These are phyloP conservation scores for Eupithecia insigniata DNA, from an alignment of 2,888 invertebrate species.

Conservation along the genomic window DNA sequence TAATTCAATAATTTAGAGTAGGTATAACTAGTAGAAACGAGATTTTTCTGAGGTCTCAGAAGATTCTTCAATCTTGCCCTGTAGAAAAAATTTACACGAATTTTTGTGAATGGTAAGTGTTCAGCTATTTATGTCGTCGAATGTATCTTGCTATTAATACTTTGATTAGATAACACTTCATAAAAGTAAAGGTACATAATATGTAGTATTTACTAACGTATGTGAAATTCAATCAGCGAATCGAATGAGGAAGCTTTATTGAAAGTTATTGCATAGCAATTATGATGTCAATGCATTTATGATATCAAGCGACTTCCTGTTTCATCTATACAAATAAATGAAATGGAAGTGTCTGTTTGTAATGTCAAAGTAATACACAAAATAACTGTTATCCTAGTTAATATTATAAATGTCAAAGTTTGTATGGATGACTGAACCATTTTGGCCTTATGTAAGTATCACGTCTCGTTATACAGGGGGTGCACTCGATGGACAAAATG, in stretches of 20 bases:
- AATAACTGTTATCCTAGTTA: too few relatives aligned
- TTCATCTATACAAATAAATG: not conserved
- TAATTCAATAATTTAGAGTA: too few relatives aligned
- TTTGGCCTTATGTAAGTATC: not conserved
- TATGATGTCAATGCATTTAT: conserved; percentile 6
- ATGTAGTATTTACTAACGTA: not conserved
- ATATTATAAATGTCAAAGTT: too few relatives aligned
- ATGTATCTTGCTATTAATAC: not conserved
- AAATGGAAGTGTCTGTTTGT: not conserved
- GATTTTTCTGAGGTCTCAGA: too few relatives aligned
- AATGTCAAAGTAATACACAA: too few relatives aligned
- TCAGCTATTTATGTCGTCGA: not conserved
- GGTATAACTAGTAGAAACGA: too few relatives aligned
- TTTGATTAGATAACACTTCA: not conserved
- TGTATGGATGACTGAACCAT: too few relatives aligned
- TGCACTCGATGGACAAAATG: too few relatives aligned
- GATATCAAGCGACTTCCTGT: not conserved
- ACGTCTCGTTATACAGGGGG: not conserved
- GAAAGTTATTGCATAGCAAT: not conserved
- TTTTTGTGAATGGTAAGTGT: not conserved
- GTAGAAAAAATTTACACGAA: not conserved
- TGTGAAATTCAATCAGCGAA: not conserved
- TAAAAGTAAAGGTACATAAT: not conserved
- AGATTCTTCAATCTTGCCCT: not conserved
- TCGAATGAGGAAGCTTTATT: not conserved